Percentiles rank a stretch among this genome's conserved stretches.
phyloP scores from a whole-genome alignment of 2,888 invertebrate species.

The Diachrysia chrysitis region DNA sequence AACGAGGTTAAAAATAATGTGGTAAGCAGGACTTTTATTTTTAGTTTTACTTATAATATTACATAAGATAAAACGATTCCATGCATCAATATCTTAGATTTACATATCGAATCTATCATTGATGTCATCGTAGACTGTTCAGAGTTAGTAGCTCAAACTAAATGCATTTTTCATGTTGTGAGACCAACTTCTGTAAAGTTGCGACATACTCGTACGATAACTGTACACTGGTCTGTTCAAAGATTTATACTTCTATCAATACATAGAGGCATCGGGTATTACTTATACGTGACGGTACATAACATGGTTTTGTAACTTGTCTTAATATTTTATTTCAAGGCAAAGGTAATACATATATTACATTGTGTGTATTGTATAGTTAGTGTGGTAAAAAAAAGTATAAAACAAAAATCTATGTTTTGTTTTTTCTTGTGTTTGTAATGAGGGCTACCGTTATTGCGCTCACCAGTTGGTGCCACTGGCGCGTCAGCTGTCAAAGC shows the following conservation, averaged over 20 bases:
- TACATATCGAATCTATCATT: slow-evolving; percentile 34
- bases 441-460: too few relatives aligned
- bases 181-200: slow-evolving; percentile 77
- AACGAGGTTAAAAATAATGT: too few relatives aligned
- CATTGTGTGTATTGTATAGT: not conserved
- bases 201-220: slow-evolving; percentile 60
- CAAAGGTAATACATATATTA: not conserved
- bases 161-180: slow-evolving; percentile 88
- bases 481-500: too few relatives aligned
- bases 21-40: too few relatives aligned
- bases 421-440: too few relatives aligned
- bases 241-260: slow-evolving; percentile 13
- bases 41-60: too few relatives aligned
- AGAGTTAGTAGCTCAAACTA: slow-evolving; percentile 71
- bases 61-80: not conserved
- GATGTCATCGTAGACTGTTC: slow-evolving; percentile 48
- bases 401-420: too few relatives aligned
- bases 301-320: not conserved
- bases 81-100: slow-evolving; percentile 2
- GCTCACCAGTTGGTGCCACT: too few relatives aligned
- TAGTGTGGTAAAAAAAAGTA: not conserved
- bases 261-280: not conserved
- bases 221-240: slow-evolving; percentile 59
- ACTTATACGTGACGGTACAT: not conserved
- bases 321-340: not conserved